phyloP scores from a whole-genome alignment of 2,888 invertebrate genomes.

The Therioaphis trifolii region DNA sequence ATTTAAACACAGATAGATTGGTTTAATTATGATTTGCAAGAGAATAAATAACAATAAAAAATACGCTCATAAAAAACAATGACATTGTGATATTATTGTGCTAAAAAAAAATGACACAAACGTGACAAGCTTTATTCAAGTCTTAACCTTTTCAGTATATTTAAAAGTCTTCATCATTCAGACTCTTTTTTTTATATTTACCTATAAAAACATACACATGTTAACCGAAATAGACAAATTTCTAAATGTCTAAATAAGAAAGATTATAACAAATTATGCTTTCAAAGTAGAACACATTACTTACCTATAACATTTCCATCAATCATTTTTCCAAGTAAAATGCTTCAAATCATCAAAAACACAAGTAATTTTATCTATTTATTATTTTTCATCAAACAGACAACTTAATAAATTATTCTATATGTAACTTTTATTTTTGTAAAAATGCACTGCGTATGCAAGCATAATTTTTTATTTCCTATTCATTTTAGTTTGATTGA shows the following conservation, averaged over 20 bases:
- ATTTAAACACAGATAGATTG: background rate
- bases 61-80: background rate
- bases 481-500: no score
- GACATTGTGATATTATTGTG: background rate
- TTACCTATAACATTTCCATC: background rate
- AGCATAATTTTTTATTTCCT: no score
- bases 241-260: background rate
- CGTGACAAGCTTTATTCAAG: conserved; percentile 23
- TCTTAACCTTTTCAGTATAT: background rate
- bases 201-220: background rate
- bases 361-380: no score
- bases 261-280: conserved; percentile 11
- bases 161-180: conserved; percentile 15
- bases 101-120: conserved; percentile 8
- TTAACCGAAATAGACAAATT: conserved; percentile 13
- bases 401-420: no score
- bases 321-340: background rate
- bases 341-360: background rate
- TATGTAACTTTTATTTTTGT: no score
- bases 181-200: background rate
- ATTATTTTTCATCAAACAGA: background rate
- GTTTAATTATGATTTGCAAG: background rate
- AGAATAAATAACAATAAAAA: background rate
- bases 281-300: conserved; percentile 25
- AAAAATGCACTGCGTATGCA: no score